Conservation (phyloP, 2,888 invertebrate species). For the Xestia ashworthii region DNA sequence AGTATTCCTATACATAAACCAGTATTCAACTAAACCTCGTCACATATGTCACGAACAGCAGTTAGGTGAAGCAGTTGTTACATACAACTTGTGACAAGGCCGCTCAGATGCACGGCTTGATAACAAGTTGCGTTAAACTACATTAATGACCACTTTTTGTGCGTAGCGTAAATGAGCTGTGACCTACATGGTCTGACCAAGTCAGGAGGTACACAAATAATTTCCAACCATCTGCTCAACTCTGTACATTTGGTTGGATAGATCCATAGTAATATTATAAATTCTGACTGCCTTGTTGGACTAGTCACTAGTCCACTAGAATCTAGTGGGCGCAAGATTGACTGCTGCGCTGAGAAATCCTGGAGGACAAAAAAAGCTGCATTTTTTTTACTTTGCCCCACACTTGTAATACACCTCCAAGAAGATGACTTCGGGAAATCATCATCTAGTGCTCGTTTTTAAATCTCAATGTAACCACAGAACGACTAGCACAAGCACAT, state of each 20-base stretch:
- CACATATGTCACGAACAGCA: constrained; percentile 8
- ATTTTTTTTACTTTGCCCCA: neutral
- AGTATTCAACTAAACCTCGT: neutral
- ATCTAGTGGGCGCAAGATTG: neutral
- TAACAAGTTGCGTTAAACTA: constrained; percentile 22
- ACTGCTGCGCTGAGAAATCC: neutral
- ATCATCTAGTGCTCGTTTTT: neutral
- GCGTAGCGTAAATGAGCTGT: constrained; percentile 1
- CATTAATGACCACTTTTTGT: constrained; percentile 20
- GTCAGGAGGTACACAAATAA: neutral
- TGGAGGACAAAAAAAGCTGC: no score
- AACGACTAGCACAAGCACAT: neutral
- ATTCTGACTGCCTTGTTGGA: neutral
- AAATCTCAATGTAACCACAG: neutral
- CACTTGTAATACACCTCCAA: neutral
- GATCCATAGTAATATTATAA: neutral
- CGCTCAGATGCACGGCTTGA: constrained; percentile 31
- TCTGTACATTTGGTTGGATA: neutral
- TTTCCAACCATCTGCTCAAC: neutral
- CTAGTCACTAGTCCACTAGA: no score
- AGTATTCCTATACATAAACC: neutral
- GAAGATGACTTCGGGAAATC: neutral
- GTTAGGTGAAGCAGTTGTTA: constrained; percentile 8
- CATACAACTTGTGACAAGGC: constrained; percentile 40
- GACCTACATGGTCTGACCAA: constrained; percentile 4